Conservation (phyloP, 1,140 invertebrate species). For the Laupala kohalensis region DNA sequence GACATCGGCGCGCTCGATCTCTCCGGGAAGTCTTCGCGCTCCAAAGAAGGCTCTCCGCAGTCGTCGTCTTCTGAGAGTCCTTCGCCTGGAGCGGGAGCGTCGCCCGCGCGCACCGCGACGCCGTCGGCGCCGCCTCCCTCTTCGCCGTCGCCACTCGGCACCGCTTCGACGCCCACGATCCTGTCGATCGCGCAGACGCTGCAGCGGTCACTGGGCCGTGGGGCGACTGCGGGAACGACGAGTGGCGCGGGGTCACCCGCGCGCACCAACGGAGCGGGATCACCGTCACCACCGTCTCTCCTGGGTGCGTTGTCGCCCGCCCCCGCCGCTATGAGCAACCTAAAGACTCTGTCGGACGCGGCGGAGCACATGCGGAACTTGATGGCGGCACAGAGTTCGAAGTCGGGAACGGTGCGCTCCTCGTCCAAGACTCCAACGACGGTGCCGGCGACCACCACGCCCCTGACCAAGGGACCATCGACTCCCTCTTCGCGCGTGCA, state of each 20-base stretch:
- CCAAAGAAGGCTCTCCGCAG: conserved; percentile 12
- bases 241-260: conserved; percentile 11
- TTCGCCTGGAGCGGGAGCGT: neutral
- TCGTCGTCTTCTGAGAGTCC: conserved; percentile 9
- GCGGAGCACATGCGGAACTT: conserved; percentile 20
- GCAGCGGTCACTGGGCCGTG: neutral
- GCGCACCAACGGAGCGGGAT: neutral
- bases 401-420: neutral
- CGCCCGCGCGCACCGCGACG: too few relatives aligned
- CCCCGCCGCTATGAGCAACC: conserved; percentile 20
- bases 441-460: neutral
- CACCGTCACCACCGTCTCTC: neutral
- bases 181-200: conserved; percentile 23
- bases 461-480: neutral
- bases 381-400: conserved; percentile 7
- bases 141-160: too few relatives aligned
- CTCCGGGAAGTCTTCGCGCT: conserved; percentile 22
- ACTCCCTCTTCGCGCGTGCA: neutral
- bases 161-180: conserved; percentile 11
- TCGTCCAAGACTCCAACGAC: neutral
- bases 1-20: conserved; percentile 22
- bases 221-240: conserved; percentile 4
- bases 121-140: too few relatives aligned
- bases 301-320: neutral
- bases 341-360: conserved; percentile 21